Percentiles rank a stretch among this genome's conserved stretches.
phyloP scores from a whole-genome alignment of 2,888 invertebrate species.

The Bugula neritina region DNA sequence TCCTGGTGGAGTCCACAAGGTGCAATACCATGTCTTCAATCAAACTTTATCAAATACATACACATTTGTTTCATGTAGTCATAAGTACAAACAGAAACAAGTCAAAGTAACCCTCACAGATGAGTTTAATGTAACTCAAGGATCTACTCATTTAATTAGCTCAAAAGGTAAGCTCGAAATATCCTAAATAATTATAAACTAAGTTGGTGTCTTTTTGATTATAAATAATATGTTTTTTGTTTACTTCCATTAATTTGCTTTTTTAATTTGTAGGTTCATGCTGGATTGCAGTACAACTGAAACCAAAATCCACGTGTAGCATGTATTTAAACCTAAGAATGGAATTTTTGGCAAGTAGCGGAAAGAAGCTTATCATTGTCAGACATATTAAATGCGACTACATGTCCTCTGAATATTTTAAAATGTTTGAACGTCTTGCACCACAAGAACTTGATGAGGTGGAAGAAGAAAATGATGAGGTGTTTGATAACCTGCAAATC shows the following conservation, averaged over 20 bases:
- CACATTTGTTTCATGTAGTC: not conserved
- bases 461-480: not conserved
- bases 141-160: not conserved
- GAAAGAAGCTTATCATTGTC: not conserved
- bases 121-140: not conserved
- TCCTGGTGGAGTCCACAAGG: not conserved
- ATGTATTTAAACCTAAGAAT: not conserved
- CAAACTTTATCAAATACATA: not conserved
- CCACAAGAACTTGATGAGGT: not conserved
- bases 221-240: too few relatives aligned
- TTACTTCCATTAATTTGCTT: too few relatives aligned
- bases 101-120: not conserved
- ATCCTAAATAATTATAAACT: too few relatives aligned
- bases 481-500: constrained; percentile 1
- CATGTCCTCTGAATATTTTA: not conserved
- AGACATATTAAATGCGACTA: not conserved
- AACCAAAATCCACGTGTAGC: not conserved
- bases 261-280: not conserved
- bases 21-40: not conserved
- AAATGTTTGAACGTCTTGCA: not conserved
- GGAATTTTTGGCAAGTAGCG: not conserved
- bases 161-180: too few relatives aligned
- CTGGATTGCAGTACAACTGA: not conserved
- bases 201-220: too few relatives aligned
- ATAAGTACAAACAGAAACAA: not conserved